Conservation (phyloP, 2,113 vertebrate genomes). For the Felis chaus region DNA sequence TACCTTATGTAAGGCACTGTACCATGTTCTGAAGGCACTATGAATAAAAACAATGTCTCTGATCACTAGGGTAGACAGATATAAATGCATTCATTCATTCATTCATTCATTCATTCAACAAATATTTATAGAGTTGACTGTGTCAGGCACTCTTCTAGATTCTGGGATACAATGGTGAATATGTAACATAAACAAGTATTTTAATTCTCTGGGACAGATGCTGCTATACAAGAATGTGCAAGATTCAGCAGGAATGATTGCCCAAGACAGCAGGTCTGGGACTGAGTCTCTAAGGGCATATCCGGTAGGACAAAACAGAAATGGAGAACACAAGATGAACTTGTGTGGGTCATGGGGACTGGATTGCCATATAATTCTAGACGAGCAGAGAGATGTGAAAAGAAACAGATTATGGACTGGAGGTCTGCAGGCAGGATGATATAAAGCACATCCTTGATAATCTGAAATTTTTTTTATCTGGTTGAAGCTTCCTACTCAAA, state of each 20-base stretch:
- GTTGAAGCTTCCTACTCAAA: neutral
- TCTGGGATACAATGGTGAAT: neutral
- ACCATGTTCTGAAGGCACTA: neutral
- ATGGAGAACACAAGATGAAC: neutral
- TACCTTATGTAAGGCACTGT: neutral
- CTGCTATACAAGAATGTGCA: neutral
- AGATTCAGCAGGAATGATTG: neutral
- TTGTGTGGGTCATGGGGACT: neutral
- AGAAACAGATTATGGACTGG: neutral
- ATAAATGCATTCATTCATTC: neutral
- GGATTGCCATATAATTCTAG: neutral
- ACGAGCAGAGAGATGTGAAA: neutral
- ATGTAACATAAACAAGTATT: neutral
- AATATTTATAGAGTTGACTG: neutral
- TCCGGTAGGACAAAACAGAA: neutral
- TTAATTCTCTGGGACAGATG: neutral
- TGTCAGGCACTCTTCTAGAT: neutral
- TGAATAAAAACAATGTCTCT: neutral
- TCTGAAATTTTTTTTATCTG: neutral
- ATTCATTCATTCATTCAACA: neutral
- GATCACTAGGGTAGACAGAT: neutral
- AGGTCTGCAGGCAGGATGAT: neutral
- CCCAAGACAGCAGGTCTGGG: neutral
- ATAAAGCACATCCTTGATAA: neutral
- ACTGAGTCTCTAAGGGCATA: neutral